These are phyloP conservation scores for Sciurus niger DNA, from an alignment of 2,113 vertebrate genomes.

Conservation along the genomic window DNA sequence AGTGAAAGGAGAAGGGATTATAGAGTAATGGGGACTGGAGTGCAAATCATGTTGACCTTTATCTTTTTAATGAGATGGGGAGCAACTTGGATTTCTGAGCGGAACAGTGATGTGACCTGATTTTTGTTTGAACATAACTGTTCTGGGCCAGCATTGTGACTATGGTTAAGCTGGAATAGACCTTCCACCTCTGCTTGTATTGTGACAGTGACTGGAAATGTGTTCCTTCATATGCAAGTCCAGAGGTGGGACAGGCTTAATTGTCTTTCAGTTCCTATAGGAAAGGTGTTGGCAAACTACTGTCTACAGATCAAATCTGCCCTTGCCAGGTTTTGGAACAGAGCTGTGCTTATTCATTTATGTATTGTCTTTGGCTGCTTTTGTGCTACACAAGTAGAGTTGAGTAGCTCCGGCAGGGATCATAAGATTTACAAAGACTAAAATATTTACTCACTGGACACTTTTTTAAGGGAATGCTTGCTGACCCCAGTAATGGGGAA, in stretches of 20 bases:
- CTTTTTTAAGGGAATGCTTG: conserved; percentile 17
- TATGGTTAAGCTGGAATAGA: background rate
- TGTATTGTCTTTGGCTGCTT: background rate
- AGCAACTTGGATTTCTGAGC: background rate
- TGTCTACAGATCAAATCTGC: background rate
- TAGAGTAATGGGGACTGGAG: too few species aligned
- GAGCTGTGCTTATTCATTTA: background rate
- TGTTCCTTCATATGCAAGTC: background rate
- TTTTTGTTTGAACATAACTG: background rate
- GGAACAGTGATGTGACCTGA: background rate
- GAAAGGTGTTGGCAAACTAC: background rate
- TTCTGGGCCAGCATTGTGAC: background rate
- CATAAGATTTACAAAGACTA: background rate
- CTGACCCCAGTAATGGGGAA: background rate
- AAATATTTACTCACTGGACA: background rate
- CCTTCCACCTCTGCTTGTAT: background rate
- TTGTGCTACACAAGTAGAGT: background rate
- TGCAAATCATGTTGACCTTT: background rate
- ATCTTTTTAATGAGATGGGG: background rate
- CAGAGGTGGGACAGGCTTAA: background rate
- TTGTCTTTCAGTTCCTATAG: background rate
- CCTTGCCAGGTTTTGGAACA: background rate
- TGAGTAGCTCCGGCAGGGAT: background rate
- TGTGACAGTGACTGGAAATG: rapidly evolving
- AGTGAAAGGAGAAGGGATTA: background rate